Conservation (phyloP, 1,140 invertebrate species). For the Drosophila tani region DNA sequence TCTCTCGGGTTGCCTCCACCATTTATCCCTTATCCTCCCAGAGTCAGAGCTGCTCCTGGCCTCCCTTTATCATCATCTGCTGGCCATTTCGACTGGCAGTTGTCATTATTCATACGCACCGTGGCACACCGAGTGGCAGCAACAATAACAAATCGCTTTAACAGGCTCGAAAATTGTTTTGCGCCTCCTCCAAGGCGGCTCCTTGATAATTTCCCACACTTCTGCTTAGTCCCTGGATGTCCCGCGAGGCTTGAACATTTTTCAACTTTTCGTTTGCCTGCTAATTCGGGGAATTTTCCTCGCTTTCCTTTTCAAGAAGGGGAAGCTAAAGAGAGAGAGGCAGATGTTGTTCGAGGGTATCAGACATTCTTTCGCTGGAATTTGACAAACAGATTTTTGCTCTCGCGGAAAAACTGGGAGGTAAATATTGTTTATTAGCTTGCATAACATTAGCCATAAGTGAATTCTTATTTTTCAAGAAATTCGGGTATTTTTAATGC, state of each 20-base stretch:
- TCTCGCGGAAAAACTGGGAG: not conserved
- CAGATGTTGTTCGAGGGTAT: slow-evolving; percentile 18
- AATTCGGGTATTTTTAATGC: not conserved
- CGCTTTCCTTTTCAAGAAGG: not conserved
- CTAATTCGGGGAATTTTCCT: slow-evolving; percentile 12
- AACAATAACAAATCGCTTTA: slow-evolving; percentile 73
- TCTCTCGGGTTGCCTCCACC: slow-evolving; percentile 1
- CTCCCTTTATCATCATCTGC: slow-evolving; percentile 15
- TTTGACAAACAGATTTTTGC: slow-evolving; percentile 11
- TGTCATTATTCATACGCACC: slow-evolving; percentile 77
- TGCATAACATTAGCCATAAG: slow-evolving; percentile 2
- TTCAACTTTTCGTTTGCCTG: slow-evolving; percentile 39
- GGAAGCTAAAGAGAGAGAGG: too few species aligned
- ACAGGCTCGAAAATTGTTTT: slow-evolving; percentile 65
- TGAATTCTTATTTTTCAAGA: not conserved
- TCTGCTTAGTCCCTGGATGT: not conserved
- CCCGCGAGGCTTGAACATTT: slow-evolving; percentile 36
- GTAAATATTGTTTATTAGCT: slow-evolving; percentile 19
- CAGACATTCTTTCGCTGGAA: slow-evolving; percentile 7
- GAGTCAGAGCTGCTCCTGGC: not conserved
- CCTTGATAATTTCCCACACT: slow-evolving; percentile 24
- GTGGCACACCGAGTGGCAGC: slow-evolving; percentile 47
- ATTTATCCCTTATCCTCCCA: not conserved
- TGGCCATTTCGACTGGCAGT: slow-evolving; percentile 66
- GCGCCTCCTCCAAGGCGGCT: slow-evolving; percentile 4